phyloP scores from a whole-genome alignment of 2,113 vertebrate genomes.

The Istiophorus platypterus region DNA sequence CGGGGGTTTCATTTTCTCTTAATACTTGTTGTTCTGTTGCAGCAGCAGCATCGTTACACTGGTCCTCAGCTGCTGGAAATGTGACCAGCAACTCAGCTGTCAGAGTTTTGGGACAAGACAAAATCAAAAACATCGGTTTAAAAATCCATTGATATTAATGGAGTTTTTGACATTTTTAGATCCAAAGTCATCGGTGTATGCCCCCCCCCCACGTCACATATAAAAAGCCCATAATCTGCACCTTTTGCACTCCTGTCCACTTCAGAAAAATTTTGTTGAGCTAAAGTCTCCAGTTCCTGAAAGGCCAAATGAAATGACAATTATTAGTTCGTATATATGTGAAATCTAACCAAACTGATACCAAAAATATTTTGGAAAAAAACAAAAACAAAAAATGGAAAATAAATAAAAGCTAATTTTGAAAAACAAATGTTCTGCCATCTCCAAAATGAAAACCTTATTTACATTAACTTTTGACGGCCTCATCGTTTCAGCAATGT shows the following conservation, averaged over 20 bases:
- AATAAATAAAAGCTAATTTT: neutral
- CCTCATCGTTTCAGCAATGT: neutral
- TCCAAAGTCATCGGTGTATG: neutral
- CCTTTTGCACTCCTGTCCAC: neutral
- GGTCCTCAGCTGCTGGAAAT: neutral
- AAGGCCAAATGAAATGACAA: neutral
- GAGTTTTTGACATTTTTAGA: slow-evolving; percentile 5
- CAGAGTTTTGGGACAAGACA: neutral
- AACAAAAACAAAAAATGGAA: too few species aligned
- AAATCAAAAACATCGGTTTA: neutral
- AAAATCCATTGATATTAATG: slow-evolving; percentile 28
- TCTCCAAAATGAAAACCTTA: neutral
- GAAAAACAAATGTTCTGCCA: neutral
- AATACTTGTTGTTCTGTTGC: neutral
- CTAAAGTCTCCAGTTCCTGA: slow-evolving; percentile 24
- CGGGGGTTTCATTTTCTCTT: neutral
- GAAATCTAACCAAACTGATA: neutral
- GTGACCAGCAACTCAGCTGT: neutral
- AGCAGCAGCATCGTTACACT: neutral
- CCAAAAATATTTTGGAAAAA: neutral
- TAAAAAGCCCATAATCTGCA: slow-evolving; percentile 1
- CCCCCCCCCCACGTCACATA: neutral
- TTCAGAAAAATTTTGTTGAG: slow-evolving; percentile 11
- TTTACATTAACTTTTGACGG: slow-evolving; percentile 48
- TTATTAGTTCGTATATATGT: neutral